phyloP scores from a whole-genome alignment of 1,140 invertebrate species.

The Choristoneura fumiferana region DNA sequence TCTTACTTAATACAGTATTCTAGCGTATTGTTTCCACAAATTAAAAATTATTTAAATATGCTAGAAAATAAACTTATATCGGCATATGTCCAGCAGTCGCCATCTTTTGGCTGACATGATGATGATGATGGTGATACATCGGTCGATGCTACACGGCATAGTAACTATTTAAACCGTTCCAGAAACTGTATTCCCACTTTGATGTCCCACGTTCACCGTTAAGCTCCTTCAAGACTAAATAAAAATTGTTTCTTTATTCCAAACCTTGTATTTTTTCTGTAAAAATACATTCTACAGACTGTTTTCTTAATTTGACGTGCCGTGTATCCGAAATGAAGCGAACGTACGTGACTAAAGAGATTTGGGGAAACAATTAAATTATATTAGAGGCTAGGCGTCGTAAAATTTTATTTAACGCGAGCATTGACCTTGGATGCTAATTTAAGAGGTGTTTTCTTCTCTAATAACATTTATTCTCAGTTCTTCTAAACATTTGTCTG shows the following conservation, averaged over 20 bases:
- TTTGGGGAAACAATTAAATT: conserved; percentile 3
- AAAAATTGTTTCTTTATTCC: conserved; percentile 1
- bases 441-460: background rate
- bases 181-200: background rate
- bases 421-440: background rate
- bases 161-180: too few relatives aligned
- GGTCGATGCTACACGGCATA: too few relatives aligned
- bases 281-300: background rate
- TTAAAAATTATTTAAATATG: too few relatives aligned
- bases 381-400: background rate
- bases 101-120: too few relatives aligned
- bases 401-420: background rate
- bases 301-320: conserved; percentile 11
- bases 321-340: background rate
- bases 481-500: too few relatives aligned
- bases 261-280: background rate
- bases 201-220: background rate
- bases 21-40: too few relatives aligned
- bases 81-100: too few relatives aligned
- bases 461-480: background rate
- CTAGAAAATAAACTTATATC: too few relatives aligned
- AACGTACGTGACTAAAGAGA: conserved; percentile 7
- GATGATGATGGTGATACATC: too few relatives aligned
- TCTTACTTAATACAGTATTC: too few relatives aligned
- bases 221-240: background rate